Conservation (phyloP, 2,888 invertebrate species). For the Ormyrus labotus region DNA sequence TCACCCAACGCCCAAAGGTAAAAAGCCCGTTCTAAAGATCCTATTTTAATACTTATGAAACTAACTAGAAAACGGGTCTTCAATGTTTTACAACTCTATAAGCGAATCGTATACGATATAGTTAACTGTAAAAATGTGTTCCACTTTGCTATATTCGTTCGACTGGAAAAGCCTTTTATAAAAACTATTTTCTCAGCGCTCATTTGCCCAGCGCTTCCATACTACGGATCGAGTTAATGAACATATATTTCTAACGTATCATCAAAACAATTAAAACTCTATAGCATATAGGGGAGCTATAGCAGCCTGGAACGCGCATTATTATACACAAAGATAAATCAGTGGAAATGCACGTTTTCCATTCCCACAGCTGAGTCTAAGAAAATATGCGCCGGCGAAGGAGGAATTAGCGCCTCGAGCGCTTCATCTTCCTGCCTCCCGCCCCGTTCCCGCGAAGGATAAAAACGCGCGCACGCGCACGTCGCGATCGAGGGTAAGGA, state of each 20-base stretch:
- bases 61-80: background rate
- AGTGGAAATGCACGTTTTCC: background rate
- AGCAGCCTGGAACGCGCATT: too few relatives aligned
- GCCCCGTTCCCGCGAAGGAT: background rate
- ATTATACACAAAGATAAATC: constrained; percentile 33
- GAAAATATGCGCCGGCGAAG: background rate
- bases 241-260: constrained; percentile 34
- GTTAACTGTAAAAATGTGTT: background rate
- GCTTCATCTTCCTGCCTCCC: constrained; percentile 32
- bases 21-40: background rate
- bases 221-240: background rate
- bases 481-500: background rate
- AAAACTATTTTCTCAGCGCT: constrained; percentile 7
- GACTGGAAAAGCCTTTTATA: constrained; percentile 8
- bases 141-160: constrained; percentile 6
- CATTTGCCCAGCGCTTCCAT: background rate
- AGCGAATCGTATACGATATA: too few relatives aligned
- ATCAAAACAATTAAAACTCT: constrained; percentile 38
- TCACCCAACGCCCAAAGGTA: background rate
- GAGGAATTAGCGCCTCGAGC: constrained; percentile 32
- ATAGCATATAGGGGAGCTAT: too few relatives aligned
- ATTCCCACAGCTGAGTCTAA: constrained; percentile 15
- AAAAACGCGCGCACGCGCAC: background rate
- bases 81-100: too few relatives aligned
- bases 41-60: background rate